These are phyloP conservation scores for Drosophila pseudoananassae DNA, from an alignment of 1,140 invertebrate species.

Conservation along the genomic window DNA sequence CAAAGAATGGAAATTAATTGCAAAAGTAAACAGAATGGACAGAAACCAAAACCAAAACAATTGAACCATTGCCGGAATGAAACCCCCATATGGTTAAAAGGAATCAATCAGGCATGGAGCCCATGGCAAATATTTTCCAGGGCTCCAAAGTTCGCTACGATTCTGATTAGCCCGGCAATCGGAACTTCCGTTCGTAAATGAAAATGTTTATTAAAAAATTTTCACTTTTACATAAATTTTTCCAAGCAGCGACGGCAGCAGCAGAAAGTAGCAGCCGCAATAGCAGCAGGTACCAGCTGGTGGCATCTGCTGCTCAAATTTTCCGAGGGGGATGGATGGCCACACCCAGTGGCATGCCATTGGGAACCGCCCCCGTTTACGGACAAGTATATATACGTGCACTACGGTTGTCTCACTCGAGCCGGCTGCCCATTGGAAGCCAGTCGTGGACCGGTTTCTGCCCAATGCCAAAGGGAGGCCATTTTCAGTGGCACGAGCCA, in stretches of 20 bases:
- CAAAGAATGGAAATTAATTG: constrained; percentile 66
- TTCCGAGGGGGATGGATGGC: constrained; percentile 20
- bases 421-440: constrained; percentile 47
- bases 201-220: constrained; percentile 81
- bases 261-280: constrained; percentile 13
- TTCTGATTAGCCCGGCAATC: constrained; percentile 62
- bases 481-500: constrained; percentile 44
- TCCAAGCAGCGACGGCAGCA: constrained; percentile 11
- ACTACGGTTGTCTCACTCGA: constrained; percentile 59
- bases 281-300: constrained; percentile 56
- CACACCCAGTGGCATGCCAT: constrained; percentile 56
- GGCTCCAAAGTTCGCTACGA: constrained; percentile 33
- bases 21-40: constrained; percentile 52
- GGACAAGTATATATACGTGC: constrained; percentile 57
- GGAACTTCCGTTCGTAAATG: constrained; percentile 73
- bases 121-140: constrained; percentile 41
- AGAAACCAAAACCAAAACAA: constrained; percentile 24
- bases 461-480: constrained; percentile 61
- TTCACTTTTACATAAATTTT: constrained; percentile 78
- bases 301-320: constrained; percentile 29
- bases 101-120: constrained; percentile 74
- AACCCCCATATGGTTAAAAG: constrained; percentile 23
- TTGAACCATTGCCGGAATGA: constrained; percentile 35
- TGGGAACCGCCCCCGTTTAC: constrained; percentile 44
- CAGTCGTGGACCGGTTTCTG: constrained; percentile 52